A percentile compares a stretch with the other conserved stretches of the same genome.
These are phyloP conservation scores for Mesocentrotus franciscanus DNA, from an alignment of 53 echinoderm and acorn worm genomes.

Conservation along the genomic window DNA sequence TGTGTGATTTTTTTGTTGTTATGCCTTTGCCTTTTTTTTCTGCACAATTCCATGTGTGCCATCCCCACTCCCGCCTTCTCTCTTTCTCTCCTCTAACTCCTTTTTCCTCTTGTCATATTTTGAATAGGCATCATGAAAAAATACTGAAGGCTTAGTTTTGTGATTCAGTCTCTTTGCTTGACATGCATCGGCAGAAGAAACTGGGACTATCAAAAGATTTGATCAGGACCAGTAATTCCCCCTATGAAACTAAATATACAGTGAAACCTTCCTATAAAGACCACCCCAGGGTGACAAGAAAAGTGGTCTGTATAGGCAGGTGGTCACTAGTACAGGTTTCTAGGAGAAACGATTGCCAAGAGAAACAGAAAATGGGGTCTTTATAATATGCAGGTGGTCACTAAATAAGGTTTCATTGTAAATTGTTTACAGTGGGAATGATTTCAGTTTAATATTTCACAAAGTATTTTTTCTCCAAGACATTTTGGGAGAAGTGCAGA, in stretches of 20 bases:
- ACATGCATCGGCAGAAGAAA: neutral
- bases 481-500: neutral
- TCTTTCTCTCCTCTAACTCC: neutral
- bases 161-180: neutral
- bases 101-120: neutral
- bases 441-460: neutral
- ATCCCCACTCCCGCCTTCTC: slow-evolving; percentile 21
- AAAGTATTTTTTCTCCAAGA: neutral
- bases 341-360: too few species aligned
- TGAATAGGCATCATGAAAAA: neutral
- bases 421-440: too few species aligned
- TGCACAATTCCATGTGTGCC: neutral
- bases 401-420: too few species aligned
- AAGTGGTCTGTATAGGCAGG: too few species aligned
- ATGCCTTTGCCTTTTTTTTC: neutral
- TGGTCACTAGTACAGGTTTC: too few species aligned
- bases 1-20: neutral
- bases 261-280: too few species aligned
- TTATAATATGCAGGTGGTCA: too few species aligned
- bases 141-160: neutral
- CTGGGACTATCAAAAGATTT: neutral
- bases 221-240: neutral
- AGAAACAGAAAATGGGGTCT: too few species aligned
- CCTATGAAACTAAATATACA: neutral
- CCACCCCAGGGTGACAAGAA: too few species aligned